Evolutionary conservation across 2,888 invertebrate species (phyloP).

Genomic region (Ashinkailepas kermadecensis): DNA sequence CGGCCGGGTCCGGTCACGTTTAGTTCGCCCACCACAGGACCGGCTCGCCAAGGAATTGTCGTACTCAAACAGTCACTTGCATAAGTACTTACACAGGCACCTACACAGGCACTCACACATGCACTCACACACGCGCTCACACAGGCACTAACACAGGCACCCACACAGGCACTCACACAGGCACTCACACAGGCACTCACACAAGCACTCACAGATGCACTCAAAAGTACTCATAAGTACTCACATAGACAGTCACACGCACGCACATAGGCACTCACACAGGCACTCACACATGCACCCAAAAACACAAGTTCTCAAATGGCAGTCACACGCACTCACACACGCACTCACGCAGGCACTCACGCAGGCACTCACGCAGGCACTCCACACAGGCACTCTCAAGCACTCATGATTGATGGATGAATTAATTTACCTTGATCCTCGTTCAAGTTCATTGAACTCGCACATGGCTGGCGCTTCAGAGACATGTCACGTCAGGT

Average conservation of each 20-base stretch:
- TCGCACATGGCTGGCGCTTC: no score
- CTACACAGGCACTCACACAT: conserved; percentile 22
- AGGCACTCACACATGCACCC: not conserved
- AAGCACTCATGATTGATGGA: not conserved
- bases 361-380: not conserved
- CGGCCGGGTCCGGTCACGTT: not conserved
- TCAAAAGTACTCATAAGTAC: no score
- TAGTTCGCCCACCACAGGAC: not conserved
- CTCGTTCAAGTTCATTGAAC: no score
- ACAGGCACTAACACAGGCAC: conserved; percentile 20
- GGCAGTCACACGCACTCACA: not conserved
- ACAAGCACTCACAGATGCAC: conserved; percentile 23
- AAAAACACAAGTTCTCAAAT: no score
- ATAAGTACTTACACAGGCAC: not conserved
- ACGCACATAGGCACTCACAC: conserved; percentile 24
- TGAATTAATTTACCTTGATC: no score
- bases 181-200: not conserved
- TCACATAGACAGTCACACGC: conserved; percentile 18
- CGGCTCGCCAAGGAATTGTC: not conserved
- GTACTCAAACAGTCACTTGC: conserved; percentile 10
- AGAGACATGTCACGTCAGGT: no score
- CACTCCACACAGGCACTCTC: not conserved
- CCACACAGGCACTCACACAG: conserved; percentile 1
- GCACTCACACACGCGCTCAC: no score
- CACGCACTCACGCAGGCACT: not conserved